Conservation (phyloP, 2,797 vertebrate genomes). For the Phrynocephalus forsythii region DNA sequence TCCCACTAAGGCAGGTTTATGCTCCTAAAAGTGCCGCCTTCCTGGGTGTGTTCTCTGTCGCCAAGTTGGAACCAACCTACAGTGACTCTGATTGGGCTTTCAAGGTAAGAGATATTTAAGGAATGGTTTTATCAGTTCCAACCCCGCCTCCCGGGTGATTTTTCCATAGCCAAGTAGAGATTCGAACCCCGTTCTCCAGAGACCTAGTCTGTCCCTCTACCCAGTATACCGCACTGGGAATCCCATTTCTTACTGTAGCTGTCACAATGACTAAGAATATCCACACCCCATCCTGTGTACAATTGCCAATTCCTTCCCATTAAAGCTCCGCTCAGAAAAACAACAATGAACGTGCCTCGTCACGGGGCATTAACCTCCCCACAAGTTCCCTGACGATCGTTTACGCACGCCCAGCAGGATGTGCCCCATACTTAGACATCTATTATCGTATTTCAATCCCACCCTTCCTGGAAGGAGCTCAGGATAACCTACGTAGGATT, state of each 20-base stretch:
- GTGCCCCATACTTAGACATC: neutral
- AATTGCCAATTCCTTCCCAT: neutral
- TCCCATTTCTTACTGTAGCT: neutral
- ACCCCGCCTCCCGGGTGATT: no score
- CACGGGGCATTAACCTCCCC: neutral
- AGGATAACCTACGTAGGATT: neutral
- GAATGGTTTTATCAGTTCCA: no score
- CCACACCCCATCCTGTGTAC: neutral
- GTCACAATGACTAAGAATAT: neutral
- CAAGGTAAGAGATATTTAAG: no score
- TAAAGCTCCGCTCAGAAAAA: neutral
- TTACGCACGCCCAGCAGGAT: neutral
- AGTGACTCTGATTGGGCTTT: no score
- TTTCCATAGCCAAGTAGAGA: no score
- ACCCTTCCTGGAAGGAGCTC: constrained; percentile 13
- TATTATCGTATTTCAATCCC: neutral
- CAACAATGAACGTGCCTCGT: neutral
- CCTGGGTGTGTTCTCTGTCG: no score
- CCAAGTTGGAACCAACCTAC: no score
- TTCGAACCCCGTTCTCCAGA: no score
- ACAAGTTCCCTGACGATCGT: neutral
- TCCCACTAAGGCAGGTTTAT: neutral
- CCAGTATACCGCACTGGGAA: no score
- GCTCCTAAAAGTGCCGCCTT: neutral
- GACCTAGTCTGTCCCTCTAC: no score